Base-by-base conservation (phyloP, 1,140 invertebrate species). In the Aphidius ervi region DNA sequence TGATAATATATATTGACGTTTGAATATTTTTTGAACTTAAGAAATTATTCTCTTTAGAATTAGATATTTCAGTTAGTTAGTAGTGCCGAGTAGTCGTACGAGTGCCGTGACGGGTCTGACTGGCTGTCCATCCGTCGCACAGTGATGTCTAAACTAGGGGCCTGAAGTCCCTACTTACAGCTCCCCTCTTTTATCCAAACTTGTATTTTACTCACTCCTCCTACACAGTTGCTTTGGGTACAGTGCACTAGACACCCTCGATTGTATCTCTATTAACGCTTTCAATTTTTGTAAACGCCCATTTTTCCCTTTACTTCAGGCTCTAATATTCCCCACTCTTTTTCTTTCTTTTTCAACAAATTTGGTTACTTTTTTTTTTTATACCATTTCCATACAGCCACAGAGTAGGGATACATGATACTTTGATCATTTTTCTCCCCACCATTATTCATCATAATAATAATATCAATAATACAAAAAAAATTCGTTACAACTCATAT, bases 191-290 rank as follows among this genome's bases (percentile, higher is more conserved):
- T 46, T 4, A n/a, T 37, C 41, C 7, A 20, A 5, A 50, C 16
- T 58, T 50, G 23, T 48, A 7, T 49, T 16, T 42, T 45, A 52
- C 56, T 67, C 68, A 67, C 72, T 77, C 74, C 75, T 75, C 76
- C 76, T 76, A 75, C 76, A 72, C 64, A 62, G 59, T 45, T 43
- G 63, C 49, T 60, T 10, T 16, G 40, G 41, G 71, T 72, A 67
- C 74, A 72, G 65, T 73, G 71, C 72, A 76, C 74, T 74, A 77
- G 75, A 75, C 78, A 76, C 73, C 71, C 74, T 75, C 74, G 78
- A 79, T 80, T 78, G 77, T 78, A 80, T 80, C 78, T 80, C 76
- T 80, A 80, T 80, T 79, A 80, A 79, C 72, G 69, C 66, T 71
- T 64, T 61, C 61, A 67, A 63, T 31, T 31, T 55, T 37, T 37